phyloP scores from a whole-genome alignment of 2,113 vertebrate genomes.

The Nothobranchius kuhntae region DNA sequence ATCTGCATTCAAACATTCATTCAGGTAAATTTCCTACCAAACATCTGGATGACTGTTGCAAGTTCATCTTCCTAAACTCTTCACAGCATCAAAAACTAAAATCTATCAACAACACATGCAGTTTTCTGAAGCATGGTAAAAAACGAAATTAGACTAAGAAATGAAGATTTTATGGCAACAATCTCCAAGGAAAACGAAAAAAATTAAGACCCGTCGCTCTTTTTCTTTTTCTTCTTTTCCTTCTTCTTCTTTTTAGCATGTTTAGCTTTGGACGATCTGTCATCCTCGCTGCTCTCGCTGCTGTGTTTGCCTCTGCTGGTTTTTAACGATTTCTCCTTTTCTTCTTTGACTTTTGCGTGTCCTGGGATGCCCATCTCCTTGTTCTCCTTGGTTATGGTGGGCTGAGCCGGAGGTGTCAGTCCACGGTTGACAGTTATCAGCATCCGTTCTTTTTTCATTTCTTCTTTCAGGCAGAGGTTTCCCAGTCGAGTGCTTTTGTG shows the following conservation, averaged over 20 bases:
- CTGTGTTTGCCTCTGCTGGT: constrained; percentile 1
- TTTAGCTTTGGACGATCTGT: constrained; percentile 36
- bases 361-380: not conserved
- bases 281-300: constrained; percentile 33
- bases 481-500: constrained; percentile 11
- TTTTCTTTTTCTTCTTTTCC: constrained; percentile 46
- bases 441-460: constrained; percentile 63
- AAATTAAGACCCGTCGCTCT: constrained; percentile 30
- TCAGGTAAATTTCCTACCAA: too few species aligned
- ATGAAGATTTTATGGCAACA: not conserved
- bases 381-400: constrained; percentile 16
- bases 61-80: not conserved
- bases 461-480: constrained; percentile 48
- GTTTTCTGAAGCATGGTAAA: not conserved
- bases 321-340: not conserved
- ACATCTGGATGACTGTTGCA: too few species aligned
- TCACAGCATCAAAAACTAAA: not conserved
- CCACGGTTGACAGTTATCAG: constrained; percentile 58
- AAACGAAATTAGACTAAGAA: not conserved
- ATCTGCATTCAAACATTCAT: not conserved
- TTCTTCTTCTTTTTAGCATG: constrained; percentile 60
- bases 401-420: constrained; percentile 4
- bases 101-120: not conserved
- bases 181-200: not conserved
- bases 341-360: constrained; percentile 14